Conservation (phyloP, 2,888 invertebrate genomes). For the Ophion obscuratus region DNA sequence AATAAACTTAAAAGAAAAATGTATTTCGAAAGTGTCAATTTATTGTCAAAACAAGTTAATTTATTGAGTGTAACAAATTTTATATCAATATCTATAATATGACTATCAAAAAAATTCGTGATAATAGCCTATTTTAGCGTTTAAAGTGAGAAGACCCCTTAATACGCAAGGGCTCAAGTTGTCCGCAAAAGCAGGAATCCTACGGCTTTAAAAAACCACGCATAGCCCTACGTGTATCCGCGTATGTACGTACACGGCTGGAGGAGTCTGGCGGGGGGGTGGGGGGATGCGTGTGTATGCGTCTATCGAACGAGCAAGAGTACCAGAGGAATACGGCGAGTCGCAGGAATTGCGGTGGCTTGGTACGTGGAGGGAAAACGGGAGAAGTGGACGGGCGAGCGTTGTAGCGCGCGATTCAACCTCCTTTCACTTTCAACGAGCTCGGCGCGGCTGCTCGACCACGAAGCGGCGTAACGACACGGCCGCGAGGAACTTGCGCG, state of each 20-base stretch:
- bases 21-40: no score
- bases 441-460: slow-evolving; percentile 63
- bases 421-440: slow-evolving; percentile 84
- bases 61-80: no score
- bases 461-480: slow-evolving; percentile 22
- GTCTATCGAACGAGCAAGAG: slow-evolving; percentile 11
- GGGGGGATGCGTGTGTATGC: background rate
- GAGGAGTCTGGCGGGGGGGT: no score
- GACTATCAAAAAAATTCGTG: no score
- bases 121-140: no score
- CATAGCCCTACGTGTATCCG: no score
- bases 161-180: background rate
- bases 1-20: no score
- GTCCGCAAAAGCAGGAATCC: background rate
- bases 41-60: no score
- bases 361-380: slow-evolving; percentile 34
- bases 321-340: slow-evolving; percentile 8
- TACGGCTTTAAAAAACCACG: background rate
- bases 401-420: slow-evolving; percentile 77
- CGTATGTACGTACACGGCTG: no score
- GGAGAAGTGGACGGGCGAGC: slow-evolving; percentile 80
- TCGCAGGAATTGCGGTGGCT: slow-evolving; percentile 47
- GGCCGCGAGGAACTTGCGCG: slow-evolving; percentile 80
- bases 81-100: no score
- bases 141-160: no score